A percentile compares a stretch with the other conserved stretches of the same genome.
Conservation (phyloP, 2,888 invertebrate species). For the Agrypnus murinus region DNA sequence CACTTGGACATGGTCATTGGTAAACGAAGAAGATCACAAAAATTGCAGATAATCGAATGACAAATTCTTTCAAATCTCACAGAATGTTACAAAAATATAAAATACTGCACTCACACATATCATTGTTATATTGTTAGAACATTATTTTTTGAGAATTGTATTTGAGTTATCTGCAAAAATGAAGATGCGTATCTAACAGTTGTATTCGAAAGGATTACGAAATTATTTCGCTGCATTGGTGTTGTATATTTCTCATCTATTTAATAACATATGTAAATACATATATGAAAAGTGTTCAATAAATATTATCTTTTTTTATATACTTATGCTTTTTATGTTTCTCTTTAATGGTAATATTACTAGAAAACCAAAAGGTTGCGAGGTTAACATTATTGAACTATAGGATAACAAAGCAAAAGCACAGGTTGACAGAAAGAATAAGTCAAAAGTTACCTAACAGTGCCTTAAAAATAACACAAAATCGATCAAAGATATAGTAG, state of each 20-base stretch:
- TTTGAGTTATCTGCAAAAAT: slow-evolving; percentile 14
- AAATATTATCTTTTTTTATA: slow-evolving; percentile 15
- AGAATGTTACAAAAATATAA: not conserved
- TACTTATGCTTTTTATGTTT: not conserved
- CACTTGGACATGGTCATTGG: slow-evolving; percentile 56
- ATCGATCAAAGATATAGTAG: too few relatives aligned
- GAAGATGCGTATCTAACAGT: slow-evolving; percentile 5
- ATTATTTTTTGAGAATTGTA: slow-evolving; percentile 15
- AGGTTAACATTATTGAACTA: too few relatives aligned
- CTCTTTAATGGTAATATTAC: too few relatives aligned
- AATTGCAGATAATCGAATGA: slow-evolving; percentile 14
- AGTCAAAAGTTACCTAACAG: too few relatives aligned
- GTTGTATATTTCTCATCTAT: slow-evolving; percentile 41
- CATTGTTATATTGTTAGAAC: not conserved
- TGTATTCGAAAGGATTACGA: slow-evolving; percentile 33
- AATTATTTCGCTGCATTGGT: slow-evolving; percentile 26
- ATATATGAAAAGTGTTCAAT: slow-evolving; percentile 31
- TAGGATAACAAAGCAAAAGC: too few relatives aligned
- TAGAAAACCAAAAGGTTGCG: too few relatives aligned
- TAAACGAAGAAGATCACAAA: slow-evolving; percentile 29
- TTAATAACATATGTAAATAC: slow-evolving; percentile 40
- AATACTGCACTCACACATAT: too few relatives aligned
- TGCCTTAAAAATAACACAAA: too few relatives aligned
- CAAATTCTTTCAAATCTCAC: not conserved
- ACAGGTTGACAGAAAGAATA: too few relatives aligned